Evolutionary conservation across 2,888 invertebrate species (phyloP).

Genomic region (Phalangium opilio): DNA sequence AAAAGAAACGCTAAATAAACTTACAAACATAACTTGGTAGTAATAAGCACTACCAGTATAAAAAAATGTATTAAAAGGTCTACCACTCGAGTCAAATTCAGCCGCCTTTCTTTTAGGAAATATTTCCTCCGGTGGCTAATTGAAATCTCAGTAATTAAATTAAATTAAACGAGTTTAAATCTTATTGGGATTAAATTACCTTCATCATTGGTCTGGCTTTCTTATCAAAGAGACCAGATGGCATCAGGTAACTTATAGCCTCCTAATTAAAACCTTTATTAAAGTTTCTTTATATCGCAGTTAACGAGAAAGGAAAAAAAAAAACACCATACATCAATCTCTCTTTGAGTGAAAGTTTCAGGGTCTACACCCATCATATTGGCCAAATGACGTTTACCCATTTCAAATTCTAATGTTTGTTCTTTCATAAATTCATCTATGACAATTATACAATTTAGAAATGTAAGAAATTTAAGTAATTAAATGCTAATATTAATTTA

Average conservation of each 20-base stretch:
- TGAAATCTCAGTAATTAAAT: not conserved
- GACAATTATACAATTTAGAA: not conserved
- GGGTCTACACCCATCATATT: slow-evolving; percentile 97
- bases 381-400: slow-evolving; percentile 88
- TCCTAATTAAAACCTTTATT: slow-evolving; percentile 36
- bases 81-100: slow-evolving; percentile 75
- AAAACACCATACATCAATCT: slow-evolving; percentile 66
- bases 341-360: slow-evolving; percentile 68
- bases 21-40: slow-evolving; percentile 52
- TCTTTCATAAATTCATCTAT: slow-evolving; percentile 47
- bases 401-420: slow-evolving; percentile 62
- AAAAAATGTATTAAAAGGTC: slow-evolving; percentile 79
- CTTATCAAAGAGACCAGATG: slow-evolving; percentile 74
- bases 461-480: too few relatives aligned
- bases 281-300: not conserved
- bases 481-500: slow-evolving; percentile 33
- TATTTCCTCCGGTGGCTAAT: slow-evolving; percentile 60
- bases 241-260: slow-evolving; percentile 86
- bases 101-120: slow-evolving; percentile 66
- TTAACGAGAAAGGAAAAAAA: too few relatives aligned
- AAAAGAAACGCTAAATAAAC: slow-evolving; percentile 37
- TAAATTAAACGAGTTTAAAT: slow-evolving; percentile 2
- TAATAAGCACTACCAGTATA: slow-evolving; percentile 80
- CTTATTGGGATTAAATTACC: too few relatives aligned
- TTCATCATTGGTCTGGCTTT: slow-evolving; percentile 47